These are phyloP conservation scores for Coturnix japonica DNA, from an alignment of 2,113 vertebrate species.

Conservation along the genomic window DNA sequence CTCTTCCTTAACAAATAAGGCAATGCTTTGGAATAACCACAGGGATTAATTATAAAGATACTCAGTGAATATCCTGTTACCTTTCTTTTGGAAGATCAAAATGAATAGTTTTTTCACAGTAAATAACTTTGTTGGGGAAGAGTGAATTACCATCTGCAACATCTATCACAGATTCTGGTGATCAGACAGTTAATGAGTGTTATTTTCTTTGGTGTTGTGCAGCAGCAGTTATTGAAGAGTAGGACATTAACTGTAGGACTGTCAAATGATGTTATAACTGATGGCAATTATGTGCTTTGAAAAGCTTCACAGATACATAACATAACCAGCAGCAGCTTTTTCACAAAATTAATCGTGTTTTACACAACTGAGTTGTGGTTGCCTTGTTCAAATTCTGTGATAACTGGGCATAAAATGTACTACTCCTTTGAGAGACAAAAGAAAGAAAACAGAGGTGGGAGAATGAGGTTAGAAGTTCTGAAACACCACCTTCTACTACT, in stretches of 20 bases:
- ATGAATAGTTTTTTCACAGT: background rate
- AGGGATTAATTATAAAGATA: background rate
- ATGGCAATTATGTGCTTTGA: conserved; percentile 83
- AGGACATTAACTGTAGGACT: conserved; percentile 83
- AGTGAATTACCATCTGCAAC: conserved; percentile 65
- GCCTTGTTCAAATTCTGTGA: conserved; percentile 34
- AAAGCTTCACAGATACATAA: conserved; percentile 61
- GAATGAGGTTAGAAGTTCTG: background rate
- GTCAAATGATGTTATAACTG: conserved; percentile 85
- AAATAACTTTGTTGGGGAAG: conserved; percentile 52
- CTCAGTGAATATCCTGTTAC: background rate
- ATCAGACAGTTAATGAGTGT: conserved; percentile 79
- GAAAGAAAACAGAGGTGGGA: background rate
- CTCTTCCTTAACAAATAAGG: background rate
- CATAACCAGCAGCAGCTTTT: conserved; percentile 45
- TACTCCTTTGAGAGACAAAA: conserved; percentile 34
- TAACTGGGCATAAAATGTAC: conserved; percentile 15
- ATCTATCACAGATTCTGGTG: conserved; percentile 74
- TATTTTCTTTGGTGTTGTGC: conserved; percentile 71
- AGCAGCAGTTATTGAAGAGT: conserved; percentile 79
- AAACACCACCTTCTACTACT: background rate
- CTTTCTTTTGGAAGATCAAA: conserved; percentile 15
- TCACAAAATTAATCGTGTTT: conserved; percentile 66
- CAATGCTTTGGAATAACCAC: background rate
- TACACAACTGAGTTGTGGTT: conserved; percentile 21